phyloP scores from a whole-genome alignment of 1,140 invertebrate genomes.

The Diprion similis region DNA sequence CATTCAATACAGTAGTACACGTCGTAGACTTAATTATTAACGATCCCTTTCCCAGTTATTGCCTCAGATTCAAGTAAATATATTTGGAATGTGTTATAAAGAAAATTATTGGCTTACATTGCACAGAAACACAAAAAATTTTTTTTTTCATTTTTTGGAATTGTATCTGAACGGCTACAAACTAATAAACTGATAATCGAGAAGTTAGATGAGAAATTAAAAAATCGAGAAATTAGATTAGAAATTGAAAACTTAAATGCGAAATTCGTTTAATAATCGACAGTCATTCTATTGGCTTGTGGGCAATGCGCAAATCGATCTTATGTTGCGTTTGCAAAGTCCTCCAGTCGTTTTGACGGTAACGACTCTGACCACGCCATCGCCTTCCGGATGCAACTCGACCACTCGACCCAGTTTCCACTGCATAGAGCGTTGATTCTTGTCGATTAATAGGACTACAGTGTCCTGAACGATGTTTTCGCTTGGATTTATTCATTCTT shows the following conservation, averaged over 20 bases:
- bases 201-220: neutral
- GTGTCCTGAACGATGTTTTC: constrained; percentile 17
- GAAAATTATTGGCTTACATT: constrained; percentile 9
- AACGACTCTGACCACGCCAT: neutral
- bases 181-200: no score
- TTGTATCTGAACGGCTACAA: neutral
- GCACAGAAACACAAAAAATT: constrained; percentile 9
- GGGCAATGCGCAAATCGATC: neutral
- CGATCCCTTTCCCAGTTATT: constrained; percentile 8
- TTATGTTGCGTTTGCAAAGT: neutral
- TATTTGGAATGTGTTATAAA: constrained; percentile 1
- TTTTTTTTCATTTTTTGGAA: constrained; percentile 3
- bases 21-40: neutral
- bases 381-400: neutral
- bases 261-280: neutral
- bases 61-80: constrained; percentile 10
- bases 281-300: neutral
- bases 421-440: constrained; percentile 15
- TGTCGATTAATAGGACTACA: constrained; percentile 21
- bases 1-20: constrained; percentile 16
- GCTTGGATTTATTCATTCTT: constrained; percentile 20
- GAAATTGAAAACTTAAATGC: constrained; percentile 12
- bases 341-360: neutral
- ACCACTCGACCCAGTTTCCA: constrained; percentile 19
- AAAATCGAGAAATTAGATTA: neutral